These are phyloP conservation scores for Lates calcarifer DNA, from an alignment of 2,113 vertebrate genomes.

Conservation along the genomic window DNA sequence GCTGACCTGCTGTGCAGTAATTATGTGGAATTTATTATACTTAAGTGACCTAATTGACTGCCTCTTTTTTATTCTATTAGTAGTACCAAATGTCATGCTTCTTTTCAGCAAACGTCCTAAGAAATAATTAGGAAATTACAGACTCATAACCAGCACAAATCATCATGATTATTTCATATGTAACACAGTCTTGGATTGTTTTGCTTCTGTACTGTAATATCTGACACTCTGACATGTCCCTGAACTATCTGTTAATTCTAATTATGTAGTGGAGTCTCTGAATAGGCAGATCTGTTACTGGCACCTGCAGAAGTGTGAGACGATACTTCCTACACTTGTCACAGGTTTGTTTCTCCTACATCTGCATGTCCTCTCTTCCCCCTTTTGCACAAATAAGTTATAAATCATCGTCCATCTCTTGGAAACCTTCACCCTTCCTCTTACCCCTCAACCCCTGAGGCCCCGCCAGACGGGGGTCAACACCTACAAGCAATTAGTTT, in stretches of 20 bases:
- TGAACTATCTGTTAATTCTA: neutral
- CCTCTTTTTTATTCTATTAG: neutral
- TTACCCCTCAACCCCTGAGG: conserved; percentile 45
- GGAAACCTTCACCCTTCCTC: conserved; percentile 30
- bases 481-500: conserved; percentile 42
- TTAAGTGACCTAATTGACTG: neutral
- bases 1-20: neutral
- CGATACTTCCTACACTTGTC: conserved; percentile 11
- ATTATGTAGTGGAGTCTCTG: conserved; percentile 8
- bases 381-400: neutral
- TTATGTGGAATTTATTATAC: too few relatives aligned
- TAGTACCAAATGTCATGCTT: too few relatives aligned
- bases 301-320: conserved; percentile 42
- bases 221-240: neutral
- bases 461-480: conserved; percentile 32
- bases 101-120: neutral
- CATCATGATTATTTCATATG: neutral
- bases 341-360: neutral
- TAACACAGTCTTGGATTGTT: neutral
- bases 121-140: neutral
- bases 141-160: neutral
- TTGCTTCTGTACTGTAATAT: neutral
- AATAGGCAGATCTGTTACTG: conserved; percentile 50
- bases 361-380: neutral
- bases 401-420: neutral